These are phyloP conservation scores for Listrodromus nycthemerus DNA, from an alignment of 2,888 invertebrate species.

Conservation along the genomic window DNA sequence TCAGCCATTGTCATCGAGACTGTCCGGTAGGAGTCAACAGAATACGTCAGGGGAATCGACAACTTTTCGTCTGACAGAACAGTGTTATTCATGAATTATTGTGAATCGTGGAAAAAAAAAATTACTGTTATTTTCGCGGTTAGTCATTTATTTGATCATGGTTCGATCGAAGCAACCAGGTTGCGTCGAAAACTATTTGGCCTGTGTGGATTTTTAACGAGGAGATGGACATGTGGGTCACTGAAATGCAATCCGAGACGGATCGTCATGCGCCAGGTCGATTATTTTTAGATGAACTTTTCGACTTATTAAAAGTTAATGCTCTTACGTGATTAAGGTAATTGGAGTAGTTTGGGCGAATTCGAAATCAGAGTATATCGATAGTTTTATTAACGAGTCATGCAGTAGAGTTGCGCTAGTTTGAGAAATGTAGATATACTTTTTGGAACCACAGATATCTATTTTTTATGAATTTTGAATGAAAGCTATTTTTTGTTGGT, in stretches of 20 bases:
- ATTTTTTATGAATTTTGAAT: not conserved
- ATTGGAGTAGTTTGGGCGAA: not conserved
- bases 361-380: not conserved
- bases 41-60: not conserved
- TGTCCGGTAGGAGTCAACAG: conserved; percentile 17
- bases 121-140: not conserved
- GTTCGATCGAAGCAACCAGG: not conserved
- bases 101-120: not conserved
- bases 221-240: conserved; percentile 58
- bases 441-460: not conserved
- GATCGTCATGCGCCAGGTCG: conserved; percentile 4
- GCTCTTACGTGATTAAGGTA: not conserved
- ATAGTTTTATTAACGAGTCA: not conserved
- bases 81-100: not conserved
- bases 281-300: conserved; percentile 15
- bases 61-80: conserved; percentile 13
- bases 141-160: not conserved
- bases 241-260: conserved; percentile 37
- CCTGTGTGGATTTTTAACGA: not conserved
- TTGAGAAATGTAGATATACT: not conserved
- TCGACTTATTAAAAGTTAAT: not conserved
- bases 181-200: not conserved
- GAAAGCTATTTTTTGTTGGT: not conserved
- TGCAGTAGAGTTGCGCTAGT: not conserved
- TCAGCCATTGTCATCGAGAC: not conserved